Base-by-base conservation (phyloP, 2,888 invertebrate genomes). In the Lobophora halterata region DNA sequence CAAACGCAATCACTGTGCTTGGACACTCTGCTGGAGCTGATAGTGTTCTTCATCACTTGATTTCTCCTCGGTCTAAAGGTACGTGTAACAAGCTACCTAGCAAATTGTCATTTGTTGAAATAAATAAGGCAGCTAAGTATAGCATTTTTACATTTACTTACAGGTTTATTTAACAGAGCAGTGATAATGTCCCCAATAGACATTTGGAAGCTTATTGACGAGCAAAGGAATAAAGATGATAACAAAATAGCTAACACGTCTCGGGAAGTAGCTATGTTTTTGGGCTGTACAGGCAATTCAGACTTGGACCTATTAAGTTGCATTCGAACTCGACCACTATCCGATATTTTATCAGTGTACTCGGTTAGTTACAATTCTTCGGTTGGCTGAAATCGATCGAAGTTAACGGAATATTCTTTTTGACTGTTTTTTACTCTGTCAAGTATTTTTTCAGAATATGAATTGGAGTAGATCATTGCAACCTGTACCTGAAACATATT, bases 1-100 rank as follows among this genome's bases (percentile, higher is more conserved):
- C 93, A 0, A 88, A 90, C 23, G 89, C 91, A 47, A 90, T 96
- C n/a, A 96, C 96, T 0, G 70, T 97, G 0, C 88, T 95, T 58
- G 97, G 97, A 0, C 94, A 96, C 73, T 93, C 93, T 12, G 92
- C 94, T 17, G 94, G 94, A 5, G 94, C 93, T 2, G 90, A 91
- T 16, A 91, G 93, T 58, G 90, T 92, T 2, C 74, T 92, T 29
- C 86, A 91, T 49, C 93, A 93, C 60, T 87, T 93, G 54, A 79
- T 90, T 11, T 92, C 93, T 6, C 91, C 92, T 13, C 83, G 91
- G 52, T 88, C 92, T n/a, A 71, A 82, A 55, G 92, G 93, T 92
- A 58, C 47, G 26, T 19, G n/a, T n/a, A n/a, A n/a, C n/a, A n/a
- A 18, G n/a, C 11, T 18, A 18, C 27, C 2, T 18, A 16, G 6